phyloP scores from a whole-genome alignment of 2,797 vertebrate species.

The Paedocypris micromegethes region DNA sequence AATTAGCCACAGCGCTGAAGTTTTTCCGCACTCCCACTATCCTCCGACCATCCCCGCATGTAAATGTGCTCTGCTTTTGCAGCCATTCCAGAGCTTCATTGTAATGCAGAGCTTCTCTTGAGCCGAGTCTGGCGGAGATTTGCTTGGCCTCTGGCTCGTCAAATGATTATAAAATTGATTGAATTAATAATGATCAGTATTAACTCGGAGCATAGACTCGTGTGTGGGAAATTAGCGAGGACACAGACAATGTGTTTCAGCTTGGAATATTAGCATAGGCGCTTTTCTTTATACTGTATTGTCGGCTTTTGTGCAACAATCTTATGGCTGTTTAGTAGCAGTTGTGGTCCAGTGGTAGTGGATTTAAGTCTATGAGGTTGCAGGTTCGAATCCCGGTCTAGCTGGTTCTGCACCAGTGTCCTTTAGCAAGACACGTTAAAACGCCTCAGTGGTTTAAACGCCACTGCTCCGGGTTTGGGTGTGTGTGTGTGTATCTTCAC shows the following conservation, averaged over 20 bases:
- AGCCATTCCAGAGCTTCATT: constrained; percentile 60
- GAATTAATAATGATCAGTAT: constrained; percentile 71
- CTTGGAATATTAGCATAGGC: too few relatives aligned
- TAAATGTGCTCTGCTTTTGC: constrained; percentile 45
- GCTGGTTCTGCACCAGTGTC: too few relatives aligned
- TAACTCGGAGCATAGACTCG: constrained; percentile 59
- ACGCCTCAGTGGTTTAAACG: too few relatives aligned
- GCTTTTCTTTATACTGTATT: too few relatives aligned
- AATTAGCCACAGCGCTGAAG: constrained; percentile 57
- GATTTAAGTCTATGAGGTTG: too few relatives aligned
- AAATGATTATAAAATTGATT: constrained; percentile 74
- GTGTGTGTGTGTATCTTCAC: neutral
- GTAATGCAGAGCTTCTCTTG: constrained; percentile 57
- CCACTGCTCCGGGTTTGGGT: neutral
- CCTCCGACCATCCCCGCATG: constrained; percentile 50
- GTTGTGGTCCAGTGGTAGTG: too few relatives aligned
- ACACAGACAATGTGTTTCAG: constrained; percentile 36
- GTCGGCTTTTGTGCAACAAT: too few relatives aligned
- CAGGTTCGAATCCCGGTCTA: too few relatives aligned
- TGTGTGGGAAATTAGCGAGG: constrained; percentile 49
- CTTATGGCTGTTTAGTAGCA: too few relatives aligned
- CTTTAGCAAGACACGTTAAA: too few relatives aligned
- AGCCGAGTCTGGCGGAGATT: constrained; percentile 63
- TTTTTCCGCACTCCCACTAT: constrained; percentile 55
- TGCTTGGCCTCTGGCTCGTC: constrained; percentile 68